Conservation (phyloP, 2,888 invertebrate genomes). For the Drosophila neonasuta region DNA sequence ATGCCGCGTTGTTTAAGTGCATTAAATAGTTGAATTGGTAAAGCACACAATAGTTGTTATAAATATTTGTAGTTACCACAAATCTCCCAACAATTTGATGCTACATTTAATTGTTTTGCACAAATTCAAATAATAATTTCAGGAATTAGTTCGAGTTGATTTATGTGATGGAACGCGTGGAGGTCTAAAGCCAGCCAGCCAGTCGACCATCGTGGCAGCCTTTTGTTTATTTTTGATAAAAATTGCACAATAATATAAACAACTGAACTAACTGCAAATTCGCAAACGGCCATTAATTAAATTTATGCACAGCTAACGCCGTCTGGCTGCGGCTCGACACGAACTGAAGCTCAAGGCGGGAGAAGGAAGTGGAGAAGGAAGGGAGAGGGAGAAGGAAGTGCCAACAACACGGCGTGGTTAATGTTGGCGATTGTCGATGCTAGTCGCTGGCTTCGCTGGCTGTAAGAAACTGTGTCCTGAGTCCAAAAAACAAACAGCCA, state of each 20-base stretch:
- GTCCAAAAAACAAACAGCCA: constrained; percentile 19
- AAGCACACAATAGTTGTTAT: constrained; percentile 9
- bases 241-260: constrained; percentile 56
- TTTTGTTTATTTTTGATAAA: constrained; percentile 54
- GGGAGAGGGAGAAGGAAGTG: constrained; percentile 43
- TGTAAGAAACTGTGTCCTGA: constrained; percentile 42
- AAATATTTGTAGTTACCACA: constrained; percentile 10
- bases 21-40: constrained; percentile 4
- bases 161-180: constrained; percentile 26
- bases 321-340: constrained; percentile 3
- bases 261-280: constrained; percentile 59
- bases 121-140: constrained; percentile 15
- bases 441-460: constrained; percentile 16
- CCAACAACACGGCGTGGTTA: constrained; percentile 50
- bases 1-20: not conserved
- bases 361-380: constrained; percentile 1
- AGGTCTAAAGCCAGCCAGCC: constrained; percentile 5
- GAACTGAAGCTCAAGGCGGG: not conserved
- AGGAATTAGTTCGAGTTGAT: constrained; percentile 15
- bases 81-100: constrained; percentile 9
- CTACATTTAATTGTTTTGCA: constrained; percentile 15
- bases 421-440: constrained; percentile 42
- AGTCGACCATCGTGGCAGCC: constrained; percentile 20
- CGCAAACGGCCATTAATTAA: constrained; percentile 64
- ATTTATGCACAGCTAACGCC: constrained; percentile 56